Percentiles rank a stretch among this genome's conserved stretches.
phyloP scores from a whole-genome alignment of 2,888 invertebrate genomes.

The Dolomedes plantarius region DNA sequence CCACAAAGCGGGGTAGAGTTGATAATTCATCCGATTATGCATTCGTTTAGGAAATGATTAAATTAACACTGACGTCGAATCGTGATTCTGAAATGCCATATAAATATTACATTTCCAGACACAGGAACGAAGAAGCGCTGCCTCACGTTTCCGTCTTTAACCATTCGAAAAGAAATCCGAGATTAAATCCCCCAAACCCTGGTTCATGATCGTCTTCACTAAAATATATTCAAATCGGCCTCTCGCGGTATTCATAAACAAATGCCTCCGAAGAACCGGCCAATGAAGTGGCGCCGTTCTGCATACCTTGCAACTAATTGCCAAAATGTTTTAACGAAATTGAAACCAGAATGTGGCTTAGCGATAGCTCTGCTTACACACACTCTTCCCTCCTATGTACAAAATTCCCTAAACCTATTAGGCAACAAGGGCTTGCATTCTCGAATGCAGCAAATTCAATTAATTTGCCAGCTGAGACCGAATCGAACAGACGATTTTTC shows the following conservation, averaged over 20 bases:
- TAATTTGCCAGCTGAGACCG: slow-evolving; percentile 58
- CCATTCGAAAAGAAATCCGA: not conserved
- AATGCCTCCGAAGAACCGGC: not conserved
- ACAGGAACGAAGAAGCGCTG: no score
- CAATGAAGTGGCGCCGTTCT: slow-evolving; percentile 10
- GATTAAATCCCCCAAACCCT: not conserved
- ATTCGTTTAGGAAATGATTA: no score
- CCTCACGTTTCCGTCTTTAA: no score
- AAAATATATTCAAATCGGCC: not conserved
- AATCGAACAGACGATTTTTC: slow-evolving; percentile 60
- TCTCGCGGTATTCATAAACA: not conserved
- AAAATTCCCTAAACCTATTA: slow-evolving; percentile 43
- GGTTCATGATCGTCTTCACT: not conserved
- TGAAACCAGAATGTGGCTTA: slow-evolving; percentile 29
- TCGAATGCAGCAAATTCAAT: slow-evolving; percentile 47
- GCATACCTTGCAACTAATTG: slow-evolving; percentile 29
- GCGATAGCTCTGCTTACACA: slow-evolving; percentile 5
- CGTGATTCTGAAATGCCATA: no score
- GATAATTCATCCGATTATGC: no score
- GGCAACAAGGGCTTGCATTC: slow-evolving; percentile 5
- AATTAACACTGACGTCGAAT: no score
- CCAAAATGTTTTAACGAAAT: slow-evolving; percentile 56
- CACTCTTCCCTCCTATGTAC: not conserved
- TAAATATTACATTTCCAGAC: no score
- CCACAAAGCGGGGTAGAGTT: no score